Evolutionary conservation across 1,140 invertebrate genomes (phyloP).

Genomic region (Trichonephila clavipes): DNA sequence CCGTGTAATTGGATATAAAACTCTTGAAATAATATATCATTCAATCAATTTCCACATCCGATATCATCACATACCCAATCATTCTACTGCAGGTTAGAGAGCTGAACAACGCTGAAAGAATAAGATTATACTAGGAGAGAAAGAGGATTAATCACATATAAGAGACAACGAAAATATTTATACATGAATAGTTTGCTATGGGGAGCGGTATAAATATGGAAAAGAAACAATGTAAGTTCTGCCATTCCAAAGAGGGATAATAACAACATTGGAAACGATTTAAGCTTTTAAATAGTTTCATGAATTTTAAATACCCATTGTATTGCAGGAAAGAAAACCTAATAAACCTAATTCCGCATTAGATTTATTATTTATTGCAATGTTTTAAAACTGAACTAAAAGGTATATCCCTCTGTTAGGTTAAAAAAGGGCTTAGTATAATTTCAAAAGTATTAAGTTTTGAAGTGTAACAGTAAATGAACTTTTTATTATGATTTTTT

Average conservation of each 20-base stretch:
- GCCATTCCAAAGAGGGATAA: not conserved
- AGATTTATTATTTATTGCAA: not conserved
- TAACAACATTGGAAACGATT: not conserved
- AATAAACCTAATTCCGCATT: not conserved
- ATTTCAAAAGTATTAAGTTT: no score
- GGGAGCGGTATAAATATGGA: not conserved
- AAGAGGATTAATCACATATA: conserved; percentile 41
- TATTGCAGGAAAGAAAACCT: not conserved
- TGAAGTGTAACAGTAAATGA: no score
- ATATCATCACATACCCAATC: not conserved
- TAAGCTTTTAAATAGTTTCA: not conserved
- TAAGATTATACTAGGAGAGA: conserved; percentile 29
- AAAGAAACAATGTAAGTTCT: not conserved
- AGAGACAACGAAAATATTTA: conserved; percentile 47
- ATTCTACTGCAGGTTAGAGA: not conserved
- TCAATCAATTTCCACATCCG: conserved; percentile 34
- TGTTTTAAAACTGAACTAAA: not conserved
- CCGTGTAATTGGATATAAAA: conserved; percentile 43
- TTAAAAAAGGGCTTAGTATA: no score
- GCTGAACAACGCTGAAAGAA: not conserved
- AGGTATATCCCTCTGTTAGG: no score
- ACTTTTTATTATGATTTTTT: no score
- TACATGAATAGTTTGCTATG: conserved; percentile 24
- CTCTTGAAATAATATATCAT: conserved; percentile 42
- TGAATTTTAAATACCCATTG: conserved; percentile 22